Percentiles rank a stretch among this genome's conserved stretches.
Evolutionary conservation across 2,113 vertebrate genomes (phyloP).

Genomic region (Ivindomyrus marchei): DNA sequence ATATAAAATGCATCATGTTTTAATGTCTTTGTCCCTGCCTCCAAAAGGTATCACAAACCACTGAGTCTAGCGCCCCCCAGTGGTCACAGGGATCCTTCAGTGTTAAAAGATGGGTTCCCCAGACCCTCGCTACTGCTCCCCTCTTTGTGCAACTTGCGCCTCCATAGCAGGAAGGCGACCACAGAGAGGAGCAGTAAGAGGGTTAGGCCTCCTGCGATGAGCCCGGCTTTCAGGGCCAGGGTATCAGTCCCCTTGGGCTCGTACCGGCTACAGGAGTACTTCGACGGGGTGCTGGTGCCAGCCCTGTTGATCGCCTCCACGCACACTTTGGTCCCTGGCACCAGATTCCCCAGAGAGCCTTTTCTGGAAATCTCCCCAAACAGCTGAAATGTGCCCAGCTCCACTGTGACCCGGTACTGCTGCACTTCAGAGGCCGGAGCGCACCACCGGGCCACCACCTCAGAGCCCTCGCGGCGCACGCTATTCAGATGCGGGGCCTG

Average conservation of each 20-base stretch:
- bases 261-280: conserved; percentile 50
- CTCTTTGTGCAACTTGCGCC: conserved; percentile 27
- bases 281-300: conserved; percentile 41
- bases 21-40: not conserved
- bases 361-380: conserved; percentile 30
- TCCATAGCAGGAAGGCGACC: conserved; percentile 41
- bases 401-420: conserved; percentile 47
- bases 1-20: not conserved
- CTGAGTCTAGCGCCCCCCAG: not conserved
- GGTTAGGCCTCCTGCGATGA: conserved; percentile 44
- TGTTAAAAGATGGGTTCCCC: conserved; percentile 54
- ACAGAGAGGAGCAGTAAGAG: conserved; percentile 46
- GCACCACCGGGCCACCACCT: conserved; percentile 57
- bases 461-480: conserved; percentile 32
- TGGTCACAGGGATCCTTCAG: conserved; percentile 39
- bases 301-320: conserved; percentile 55
- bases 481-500: conserved; percentile 35
- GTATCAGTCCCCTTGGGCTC: not conserved
- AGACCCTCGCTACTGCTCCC: conserved; percentile 41
- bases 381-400: conserved; percentile 13
- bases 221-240: conserved; percentile 11
- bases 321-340: conserved; percentile 53
- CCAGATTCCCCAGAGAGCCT: conserved; percentile 39
- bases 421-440: conserved; percentile 56
- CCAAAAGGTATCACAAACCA: not conserved